phyloP scores from a whole-genome alignment of 2,113 vertebrate species.

The Procavia capensis region DNA sequence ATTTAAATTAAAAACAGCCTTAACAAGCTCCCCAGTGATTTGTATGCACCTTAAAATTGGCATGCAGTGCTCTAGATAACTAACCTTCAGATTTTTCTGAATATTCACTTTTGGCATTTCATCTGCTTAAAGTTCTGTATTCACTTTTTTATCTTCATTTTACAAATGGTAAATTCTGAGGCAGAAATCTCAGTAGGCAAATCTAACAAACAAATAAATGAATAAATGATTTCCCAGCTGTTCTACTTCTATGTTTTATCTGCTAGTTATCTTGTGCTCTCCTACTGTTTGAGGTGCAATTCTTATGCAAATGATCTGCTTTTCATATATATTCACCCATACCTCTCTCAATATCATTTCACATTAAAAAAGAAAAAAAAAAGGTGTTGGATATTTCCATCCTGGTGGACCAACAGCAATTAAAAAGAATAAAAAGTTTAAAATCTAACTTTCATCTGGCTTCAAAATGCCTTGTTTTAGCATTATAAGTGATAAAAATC shows the following conservation, averaged over 20 bases:
- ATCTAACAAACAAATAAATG: background rate
- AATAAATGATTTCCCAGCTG: background rate
- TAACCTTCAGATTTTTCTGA: background rate
- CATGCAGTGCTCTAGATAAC: background rate
- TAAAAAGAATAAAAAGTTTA: constrained; percentile 5
- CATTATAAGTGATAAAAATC: constrained; percentile 21
- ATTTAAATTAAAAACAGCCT: background rate
- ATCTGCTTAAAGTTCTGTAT: background rate
- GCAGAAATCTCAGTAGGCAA: background rate
- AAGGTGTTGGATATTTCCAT: background rate
- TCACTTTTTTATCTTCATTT: background rate
- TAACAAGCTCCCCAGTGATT: constrained; percentile 41
- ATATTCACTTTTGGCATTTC: background rate
- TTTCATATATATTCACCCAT: background rate
- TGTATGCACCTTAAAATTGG: background rate
- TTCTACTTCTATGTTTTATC: background rate
- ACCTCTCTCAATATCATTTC: background rate
- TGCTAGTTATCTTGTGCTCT: background rate
- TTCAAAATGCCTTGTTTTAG: constrained; percentile 28
- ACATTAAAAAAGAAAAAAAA: background rate
- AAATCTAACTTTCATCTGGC: background rate
- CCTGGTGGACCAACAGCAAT: background rate
- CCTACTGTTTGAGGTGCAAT: background rate
- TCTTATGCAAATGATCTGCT: background rate
- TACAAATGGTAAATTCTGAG: background rate